Evolutionary conservation across 2,113 vertebrate genomes (phyloP), one percentile per base, ranked within the genome.

Genomic region (Pseudorasbora parva): DNA sequence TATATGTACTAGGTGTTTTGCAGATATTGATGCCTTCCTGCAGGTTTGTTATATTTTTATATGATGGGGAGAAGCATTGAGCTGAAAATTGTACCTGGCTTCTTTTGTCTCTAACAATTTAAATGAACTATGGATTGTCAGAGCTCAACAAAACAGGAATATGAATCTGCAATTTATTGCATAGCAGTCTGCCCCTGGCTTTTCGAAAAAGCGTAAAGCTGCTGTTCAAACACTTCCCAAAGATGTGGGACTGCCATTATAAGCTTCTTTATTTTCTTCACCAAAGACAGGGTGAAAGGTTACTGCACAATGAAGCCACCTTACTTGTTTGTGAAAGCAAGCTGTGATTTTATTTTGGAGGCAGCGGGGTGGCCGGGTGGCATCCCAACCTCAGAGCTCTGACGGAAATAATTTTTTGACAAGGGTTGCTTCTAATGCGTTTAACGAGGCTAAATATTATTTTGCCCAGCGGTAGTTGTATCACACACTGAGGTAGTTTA

Each of bases 381-480:
- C 27, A 49, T 68, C 56, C 54, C 74, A 71, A 72, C 74, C 62
- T 73, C 47, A 56, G 15, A 60, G 19, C 27, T 73, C 41, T 73
- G 74, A 78, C 14, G 6, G 9, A 23, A 54, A 62, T 74, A 47
- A 45, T 2, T 43, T 60, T 68, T 62, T 80, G 74, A 79, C 77
- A n/a, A 69, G 77, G 33, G 72, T 59, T 49, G 27, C 60, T 66
- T 45, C 23, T 73, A 78, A 82, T 78, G 64, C 23, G 25, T 81
- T 57, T 85, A 84, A 84, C 72, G 78, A 77, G 74, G 82, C 68
- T 80, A 57, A 86, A 51, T 69, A 49, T 80, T 66, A 68, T 72
- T 80, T 59, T 41, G 47, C 82, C 51, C 64, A 66, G 75, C 51
- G 41, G 74, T 72, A 25, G 37, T 15, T 41, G 77, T 41, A 54